Evolutionary conservation across 2,888 invertebrate genomes (phyloP).

Genomic region (Cryptus viduatorius): DNA sequence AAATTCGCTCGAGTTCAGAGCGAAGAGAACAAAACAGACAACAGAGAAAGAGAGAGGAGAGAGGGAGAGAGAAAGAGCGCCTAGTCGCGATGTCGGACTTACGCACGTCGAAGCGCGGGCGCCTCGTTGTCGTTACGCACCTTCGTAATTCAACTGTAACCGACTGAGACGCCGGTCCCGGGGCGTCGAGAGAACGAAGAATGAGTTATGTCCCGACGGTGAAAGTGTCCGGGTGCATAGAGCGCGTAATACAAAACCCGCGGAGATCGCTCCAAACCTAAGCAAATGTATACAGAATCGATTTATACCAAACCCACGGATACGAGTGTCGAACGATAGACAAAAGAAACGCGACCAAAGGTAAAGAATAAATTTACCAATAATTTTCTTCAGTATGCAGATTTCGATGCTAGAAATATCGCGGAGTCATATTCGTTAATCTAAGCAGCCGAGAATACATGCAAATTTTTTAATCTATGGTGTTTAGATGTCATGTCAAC

Average conservation of each 20-base stretch:
- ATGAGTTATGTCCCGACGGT: constrained; percentile 63
- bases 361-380: background rate
- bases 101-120: constrained; percentile 56
- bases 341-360: background rate
- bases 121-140: constrained; percentile 67
- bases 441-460: background rate
- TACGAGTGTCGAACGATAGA: background rate
- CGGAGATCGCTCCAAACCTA: constrained; percentile 17
- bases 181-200: constrained; percentile 42
- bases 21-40: constrained; percentile 37
- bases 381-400: background rate
- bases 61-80: background rate
- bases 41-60: background rate
- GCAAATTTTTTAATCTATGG: no score
- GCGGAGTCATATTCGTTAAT: background rate
- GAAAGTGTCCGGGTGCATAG: constrained; percentile 66
- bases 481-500: background rate
- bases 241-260: constrained; percentile 25
- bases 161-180: background rate
- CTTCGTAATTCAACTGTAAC: constrained; percentile 66
- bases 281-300: constrained; percentile 24
- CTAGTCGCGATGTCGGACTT: background rate
- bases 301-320: constrained; percentile 36
- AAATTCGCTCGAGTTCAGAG: constrained; percentile 49
- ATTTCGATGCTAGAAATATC: background rate